Base-by-base conservation (phyloP, 2,797 vertebrate species). In the Leuciscus waleckii region DNA sequence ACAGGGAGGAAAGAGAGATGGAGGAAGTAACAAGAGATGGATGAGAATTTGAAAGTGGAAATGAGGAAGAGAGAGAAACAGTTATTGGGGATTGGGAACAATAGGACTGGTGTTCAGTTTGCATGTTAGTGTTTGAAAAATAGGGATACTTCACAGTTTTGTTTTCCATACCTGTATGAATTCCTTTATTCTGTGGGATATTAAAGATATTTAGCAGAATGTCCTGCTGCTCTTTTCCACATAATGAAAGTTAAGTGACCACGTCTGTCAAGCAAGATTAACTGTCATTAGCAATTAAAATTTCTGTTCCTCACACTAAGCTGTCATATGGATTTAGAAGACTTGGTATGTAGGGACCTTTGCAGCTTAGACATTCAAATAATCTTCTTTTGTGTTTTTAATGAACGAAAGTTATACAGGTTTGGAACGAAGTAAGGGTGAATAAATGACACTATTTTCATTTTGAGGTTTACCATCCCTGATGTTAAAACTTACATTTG, bases 11-110 rank as follows among this genome's bases (percentile, higher is more conserved):
- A 46, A 68, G 71, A 41, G 65, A 68, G 54, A 78, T 29, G 23
- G 61, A 43, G 67, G 37, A 23, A 32, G 39, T 63, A 41, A 35
- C 26, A 32, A 54, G 75, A 67, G 51, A 70, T 67, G 49, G 79
- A 58, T 56, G 65, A 75, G 29, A 58, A 75, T 79, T 63, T 54
- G 11, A 65, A 80, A 85, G 68, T 80, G 77, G 69, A 85, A 80
- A 85, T 77, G 41, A 75, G 37, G 54, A 54, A 41, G 76, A 46
- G 77, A 78, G 17, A 29, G 5, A 54, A 65, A 67, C 11, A 7
- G 63, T 61, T 39, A 49, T 26, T 35, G 8, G 8, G 17, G 49
- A 23, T 14, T 5, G 35, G 14, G 14, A 39, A 54, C 32, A 63
- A 58, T 13, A 23, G 51, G 51, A 41, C 35, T 35, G 17, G 21